Evolutionary conservation across 2,888 invertebrate genomes (phyloP), one percentile per base, ranked within the genome.

Genomic region (Digitonthophagus gazella): DNA sequence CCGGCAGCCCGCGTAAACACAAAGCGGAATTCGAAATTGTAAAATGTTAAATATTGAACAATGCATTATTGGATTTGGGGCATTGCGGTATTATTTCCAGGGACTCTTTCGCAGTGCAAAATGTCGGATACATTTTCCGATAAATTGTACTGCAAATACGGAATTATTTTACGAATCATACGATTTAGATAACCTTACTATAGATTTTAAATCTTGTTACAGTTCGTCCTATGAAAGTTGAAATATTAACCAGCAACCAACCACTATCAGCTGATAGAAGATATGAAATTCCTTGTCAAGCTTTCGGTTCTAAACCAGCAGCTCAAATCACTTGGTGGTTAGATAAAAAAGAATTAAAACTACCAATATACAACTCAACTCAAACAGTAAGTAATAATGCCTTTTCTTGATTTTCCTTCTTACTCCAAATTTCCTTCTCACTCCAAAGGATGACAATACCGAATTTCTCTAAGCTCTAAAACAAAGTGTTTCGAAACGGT

Each of bases 291-390:
- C 91, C 90, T 54, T 96, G 96, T 80, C 90, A 91, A 80, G 90
- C 93, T 0, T 88, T 90, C 64, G 96, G 96, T 0, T 94, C 96
- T 2, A 84, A 93, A 72, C 95, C 96, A 0, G 91, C 95, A 0
- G 94, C 95, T 0, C 87, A 90, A 77, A 90, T 96, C 72, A 89
- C 91, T 0, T 96, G 96, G 96, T 93, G 90, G 89, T 87, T 94
- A 84, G 92, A 92, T 76, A 90, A 88, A 63, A 86, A 88, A 71
- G 89, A 88, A 74, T 82, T 94, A 73, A 76, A 76, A 56, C 74
- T 79, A 18, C 76, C 79, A 15, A 76, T 78, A 71, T 85, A 85
- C 58, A 85, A 85, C 73, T 82, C 82, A 72, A 83, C 85, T 0
- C 84, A 86, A 77, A 82, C 81, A 82, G 88, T 88, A 79, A 82